A percentile compares a stretch with the other conserved stretches of the same genome.
Conservation (phyloP, 2,113 vertebrate species). For the Ariopsis seemanni region DNA sequence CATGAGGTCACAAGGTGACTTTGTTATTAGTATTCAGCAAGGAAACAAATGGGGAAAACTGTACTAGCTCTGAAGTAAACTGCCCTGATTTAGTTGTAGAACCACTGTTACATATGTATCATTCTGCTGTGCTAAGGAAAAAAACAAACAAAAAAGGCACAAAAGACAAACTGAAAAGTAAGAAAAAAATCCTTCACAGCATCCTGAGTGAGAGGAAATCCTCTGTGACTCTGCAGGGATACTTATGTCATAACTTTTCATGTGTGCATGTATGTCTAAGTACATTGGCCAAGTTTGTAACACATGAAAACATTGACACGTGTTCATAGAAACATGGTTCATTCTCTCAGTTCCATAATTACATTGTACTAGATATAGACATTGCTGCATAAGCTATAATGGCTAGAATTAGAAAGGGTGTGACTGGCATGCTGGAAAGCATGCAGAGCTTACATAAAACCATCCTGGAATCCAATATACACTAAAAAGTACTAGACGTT, state of each 20-base stretch:
- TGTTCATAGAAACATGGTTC: background rate
- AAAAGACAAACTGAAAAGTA: background rate
- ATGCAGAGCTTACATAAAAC: background rate
- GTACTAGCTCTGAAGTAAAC: background rate
- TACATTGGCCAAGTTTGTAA: background rate
- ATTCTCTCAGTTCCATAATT: slow-evolving; percentile 1
- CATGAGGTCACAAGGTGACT: background rate
- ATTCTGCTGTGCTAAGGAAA: background rate
- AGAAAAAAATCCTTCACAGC: background rate
- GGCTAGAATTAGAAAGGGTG: slow-evolving; percentile 28
- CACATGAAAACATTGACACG: background rate
- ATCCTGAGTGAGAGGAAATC: background rate
- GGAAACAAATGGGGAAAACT: background rate
- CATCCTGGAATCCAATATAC: slow-evolving; percentile 2
- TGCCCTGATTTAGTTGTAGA: background rate
- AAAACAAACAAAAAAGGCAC: background rate
- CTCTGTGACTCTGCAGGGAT: background rate
- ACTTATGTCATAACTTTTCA: background rate
- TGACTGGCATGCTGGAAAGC: background rate
- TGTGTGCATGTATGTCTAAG: background rate
- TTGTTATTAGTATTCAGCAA: background rate
- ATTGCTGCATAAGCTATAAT: slow-evolving; percentile 18
- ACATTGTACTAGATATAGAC: slow-evolving; percentile 21
- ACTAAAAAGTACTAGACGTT: background rate
- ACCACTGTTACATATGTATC: background rate